These are phyloP conservation scores for Galaxea fascicularis DNA, from an alignment of 92 coral and sea anemone genomes.

Conservation along the genomic window DNA sequence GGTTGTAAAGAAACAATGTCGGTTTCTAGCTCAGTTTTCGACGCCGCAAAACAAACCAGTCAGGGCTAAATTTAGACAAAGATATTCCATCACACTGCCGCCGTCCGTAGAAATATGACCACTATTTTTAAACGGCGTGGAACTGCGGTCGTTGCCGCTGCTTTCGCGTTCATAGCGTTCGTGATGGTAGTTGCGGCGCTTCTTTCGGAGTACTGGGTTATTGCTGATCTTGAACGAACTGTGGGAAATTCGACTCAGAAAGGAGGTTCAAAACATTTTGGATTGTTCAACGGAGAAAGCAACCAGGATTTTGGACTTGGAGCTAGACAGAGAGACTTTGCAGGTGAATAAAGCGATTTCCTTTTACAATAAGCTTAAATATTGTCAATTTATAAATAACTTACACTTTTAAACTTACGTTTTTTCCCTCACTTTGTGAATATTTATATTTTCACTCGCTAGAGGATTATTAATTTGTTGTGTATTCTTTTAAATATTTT, in stretches of 20 bases:
- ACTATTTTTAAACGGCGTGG: slow-evolving; percentile 84
- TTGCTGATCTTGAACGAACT: slow-evolving; percentile 69
- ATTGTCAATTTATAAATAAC: no score
- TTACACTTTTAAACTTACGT: no score
- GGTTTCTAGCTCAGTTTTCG: not conserved
- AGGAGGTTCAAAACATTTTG: slow-evolving; percentile 84
- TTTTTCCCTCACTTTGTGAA: not conserved
- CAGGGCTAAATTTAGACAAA: not conserved
- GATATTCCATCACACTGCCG: not conserved
- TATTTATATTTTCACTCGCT: no score
- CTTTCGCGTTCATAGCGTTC: slow-evolving; percentile 69
- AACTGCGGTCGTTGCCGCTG: slow-evolving; percentile 67
- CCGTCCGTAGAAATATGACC: slow-evolving; percentile 40
- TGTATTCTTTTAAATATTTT: no score
- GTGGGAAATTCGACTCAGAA: slow-evolving; percentile 56
- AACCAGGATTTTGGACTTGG: slow-evolving; percentile 78
- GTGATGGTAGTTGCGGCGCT: slow-evolving; percentile 75
- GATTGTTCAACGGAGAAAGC: slow-evolving; percentile 75
- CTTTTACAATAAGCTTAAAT: no score
- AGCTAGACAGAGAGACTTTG: slow-evolving; percentile 62
- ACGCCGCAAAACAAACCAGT: not conserved
- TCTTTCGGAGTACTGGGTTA: slow-evolving; percentile 80
- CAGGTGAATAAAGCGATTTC: slow-evolving; percentile 34
- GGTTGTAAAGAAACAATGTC: not conserved
- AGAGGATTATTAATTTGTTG: no score